Percentiles rank a stretch among this genome's conserved stretches.
Evolutionary conservation across 2,797 vertebrate species (phyloP).

Genomic region (Champsocephalus gunnari): DNA sequence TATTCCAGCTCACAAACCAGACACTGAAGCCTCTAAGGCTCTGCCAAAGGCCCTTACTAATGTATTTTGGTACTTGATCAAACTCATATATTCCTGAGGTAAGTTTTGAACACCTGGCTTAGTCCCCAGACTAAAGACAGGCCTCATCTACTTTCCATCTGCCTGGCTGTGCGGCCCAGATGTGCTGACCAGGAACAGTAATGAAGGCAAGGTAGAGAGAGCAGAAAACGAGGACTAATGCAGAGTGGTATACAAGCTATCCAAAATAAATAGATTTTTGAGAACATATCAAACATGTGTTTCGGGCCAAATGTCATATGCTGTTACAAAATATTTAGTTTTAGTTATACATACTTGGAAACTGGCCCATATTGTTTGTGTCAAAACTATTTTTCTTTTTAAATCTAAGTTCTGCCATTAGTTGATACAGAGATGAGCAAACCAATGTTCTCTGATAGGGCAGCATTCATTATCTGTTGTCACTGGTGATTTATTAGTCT

Average conservation of each 20-base stretch:
- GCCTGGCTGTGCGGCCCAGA: slow-evolving; percentile 54
- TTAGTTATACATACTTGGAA: slow-evolving; percentile 5
- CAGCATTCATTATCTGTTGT: slow-evolving; percentile 75
- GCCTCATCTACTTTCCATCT: slow-evolving; percentile 74
- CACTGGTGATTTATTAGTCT: slow-evolving; percentile 76
- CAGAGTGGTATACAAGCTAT: neutral
- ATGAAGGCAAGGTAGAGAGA: slow-evolving; percentile 45
- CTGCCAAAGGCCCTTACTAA: slow-evolving; percentile 38
- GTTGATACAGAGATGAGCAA: slow-evolving; percentile 46
- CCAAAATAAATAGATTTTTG: neutral
- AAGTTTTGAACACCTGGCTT: slow-evolving; percentile 62
- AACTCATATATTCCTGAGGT: slow-evolving; percentile 55
- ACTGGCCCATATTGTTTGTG: slow-evolving; percentile 2
- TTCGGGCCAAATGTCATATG: neutral
- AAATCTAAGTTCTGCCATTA: slow-evolving; percentile 41
- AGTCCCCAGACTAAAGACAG: slow-evolving; percentile 57
- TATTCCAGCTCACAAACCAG: slow-evolving; percentile 42
- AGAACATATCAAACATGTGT: neutral
- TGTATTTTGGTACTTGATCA: slow-evolving; percentile 46
- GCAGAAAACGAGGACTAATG: slow-evolving; percentile 18
- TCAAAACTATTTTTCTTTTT: slow-evolving; percentile 43
- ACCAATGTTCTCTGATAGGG: slow-evolving; percentile 63
- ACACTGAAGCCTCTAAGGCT: slow-evolving; percentile 39
- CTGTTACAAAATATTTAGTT: neutral
- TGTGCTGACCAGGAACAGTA: slow-evolving; percentile 59